Base-by-base conservation (phyloP, 2,797 vertebrate species). In the Coendou prehensilis region DNA sequence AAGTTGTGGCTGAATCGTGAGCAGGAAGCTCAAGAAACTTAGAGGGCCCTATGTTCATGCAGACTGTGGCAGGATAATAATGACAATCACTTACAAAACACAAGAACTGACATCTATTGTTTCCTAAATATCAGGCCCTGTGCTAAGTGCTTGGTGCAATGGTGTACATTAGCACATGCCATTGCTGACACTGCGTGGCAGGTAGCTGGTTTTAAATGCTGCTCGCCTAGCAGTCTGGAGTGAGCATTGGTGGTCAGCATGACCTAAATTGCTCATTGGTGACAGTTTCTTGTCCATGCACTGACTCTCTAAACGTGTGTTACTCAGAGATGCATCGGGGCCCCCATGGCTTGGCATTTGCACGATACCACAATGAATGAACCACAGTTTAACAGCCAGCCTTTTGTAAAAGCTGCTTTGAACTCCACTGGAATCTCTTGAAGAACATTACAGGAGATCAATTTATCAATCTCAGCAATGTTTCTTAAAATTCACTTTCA, bases 401-500 rank as follows among this genome's bases (percentile, higher is more conserved):
- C 14, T 83, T 91, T 81, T 81, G 80, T 78, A 71, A 64, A 90
- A 92, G 13, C 17, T 45, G 14, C 59, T 73, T 86, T 45, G 81
- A 59, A 33, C 26, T 93, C 52, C 56, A 20, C 20, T 90, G 64
- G 82, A 26, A 75, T 75, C 61, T 89, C 18, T 59, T 71, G 30
- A 86, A 82, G 50, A 95, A 54, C 63, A 59, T 91, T 41, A 78
- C 30, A 67, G 76, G 26, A 67, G 26, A 87, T 37, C 59, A 92
- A n/a, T 30, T 89, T 57, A 14, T 87, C 75, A 79, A 75, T 93
- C 76, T 96, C 22, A 85, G 86, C 23, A 50, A 17, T 67, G 63
- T 57, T 95, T 93, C 86, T 90, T 90, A 22, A 95, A 85, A 89
- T 79, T 63, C 26, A 73, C 63, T 73, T 87, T 91, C 23, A 89